phyloP scores from a whole-genome alignment of 2,113 vertebrate species.

The Clupea harengus region DNA sequence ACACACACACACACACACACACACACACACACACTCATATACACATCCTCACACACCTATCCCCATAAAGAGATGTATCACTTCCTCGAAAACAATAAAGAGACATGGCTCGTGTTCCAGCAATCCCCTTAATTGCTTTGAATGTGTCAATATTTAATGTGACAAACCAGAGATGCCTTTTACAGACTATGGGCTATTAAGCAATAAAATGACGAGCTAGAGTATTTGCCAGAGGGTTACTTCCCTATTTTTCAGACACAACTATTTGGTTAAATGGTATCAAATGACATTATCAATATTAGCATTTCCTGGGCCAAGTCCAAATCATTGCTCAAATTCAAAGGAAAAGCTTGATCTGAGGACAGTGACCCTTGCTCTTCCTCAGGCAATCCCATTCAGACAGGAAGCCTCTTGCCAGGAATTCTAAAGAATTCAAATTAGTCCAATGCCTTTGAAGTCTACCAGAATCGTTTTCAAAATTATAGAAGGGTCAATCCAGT shows the following conservation, averaged over 20 bases:
- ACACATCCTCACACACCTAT: conserved; percentile 24
- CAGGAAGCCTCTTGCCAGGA: background rate
- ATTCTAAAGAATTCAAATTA: background rate
- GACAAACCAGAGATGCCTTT: background rate
- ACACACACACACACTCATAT: background rate
- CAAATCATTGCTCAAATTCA: background rate
- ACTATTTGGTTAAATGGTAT: background rate
- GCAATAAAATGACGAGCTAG: background rate
- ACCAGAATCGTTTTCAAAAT: background rate
- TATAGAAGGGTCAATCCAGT: background rate
- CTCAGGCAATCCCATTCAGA: background rate
- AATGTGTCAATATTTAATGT: conserved; percentile 20
- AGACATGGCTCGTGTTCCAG: background rate
- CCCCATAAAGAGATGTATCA: background rate
- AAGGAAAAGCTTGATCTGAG: background rate
- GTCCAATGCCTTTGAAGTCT: background rate
- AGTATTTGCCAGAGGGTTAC: background rate
- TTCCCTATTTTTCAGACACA: background rate
- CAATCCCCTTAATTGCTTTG: background rate
- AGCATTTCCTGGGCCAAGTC: background rate
- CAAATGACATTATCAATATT: background rate
- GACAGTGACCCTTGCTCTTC: background rate
- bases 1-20: too few species aligned
- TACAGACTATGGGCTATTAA: background rate
- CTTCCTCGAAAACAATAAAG: background rate